phyloP scores from a whole-genome alignment of 1,140 invertebrate genomes.

The Geopemphigus sp. region DNA sequence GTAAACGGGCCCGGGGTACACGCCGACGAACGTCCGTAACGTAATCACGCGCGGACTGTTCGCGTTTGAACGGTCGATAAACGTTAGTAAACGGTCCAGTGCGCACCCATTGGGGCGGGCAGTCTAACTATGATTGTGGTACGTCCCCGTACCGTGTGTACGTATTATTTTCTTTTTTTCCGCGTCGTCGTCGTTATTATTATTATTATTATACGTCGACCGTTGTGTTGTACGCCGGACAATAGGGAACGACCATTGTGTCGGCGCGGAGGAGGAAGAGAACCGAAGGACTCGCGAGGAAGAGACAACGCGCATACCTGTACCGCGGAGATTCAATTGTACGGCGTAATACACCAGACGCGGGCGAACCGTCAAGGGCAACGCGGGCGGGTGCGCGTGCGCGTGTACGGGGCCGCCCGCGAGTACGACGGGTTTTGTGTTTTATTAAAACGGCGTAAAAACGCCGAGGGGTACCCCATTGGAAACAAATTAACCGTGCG shows the following conservation, averaged over 20 bases:
- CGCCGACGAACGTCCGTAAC: too few relatives aligned
- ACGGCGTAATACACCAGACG: slow-evolving; percentile 13
- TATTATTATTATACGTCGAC: too few relatives aligned
- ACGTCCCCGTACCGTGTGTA: not conserved
- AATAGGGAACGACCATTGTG: slow-evolving; percentile 46
- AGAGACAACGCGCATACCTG: slow-evolving; percentile 32
- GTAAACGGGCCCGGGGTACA: too few relatives aligned
- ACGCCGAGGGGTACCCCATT: not conserved
- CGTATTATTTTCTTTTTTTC: not conserved
- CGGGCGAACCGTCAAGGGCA: not conserved
- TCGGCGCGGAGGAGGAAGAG: not conserved
- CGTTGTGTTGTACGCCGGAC: slow-evolving; percentile 7
- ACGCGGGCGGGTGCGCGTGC: too few relatives aligned
- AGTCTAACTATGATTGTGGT: not conserved
- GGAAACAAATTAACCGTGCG: slow-evolving; percentile 42
- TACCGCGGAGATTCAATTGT: slow-evolving; percentile 31
- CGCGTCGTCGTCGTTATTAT: not conserved
- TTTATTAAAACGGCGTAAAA: slow-evolving; percentile 25
- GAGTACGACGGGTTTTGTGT: not conserved
- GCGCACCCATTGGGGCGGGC: slow-evolving; percentile 17
- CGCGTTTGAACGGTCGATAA: slow-evolving; percentile 13
- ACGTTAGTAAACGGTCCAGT: slow-evolving; percentile 19
- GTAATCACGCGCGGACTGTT: too few relatives aligned
- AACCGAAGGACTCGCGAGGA: slow-evolving; percentile 4
- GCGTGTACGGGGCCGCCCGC: too few relatives aligned